Percentiles rank a stretch among this genome's conserved stretches.
phyloP scores from a whole-genome alignment of 2,797 vertebrate species.

The Chanos chanos region DNA sequence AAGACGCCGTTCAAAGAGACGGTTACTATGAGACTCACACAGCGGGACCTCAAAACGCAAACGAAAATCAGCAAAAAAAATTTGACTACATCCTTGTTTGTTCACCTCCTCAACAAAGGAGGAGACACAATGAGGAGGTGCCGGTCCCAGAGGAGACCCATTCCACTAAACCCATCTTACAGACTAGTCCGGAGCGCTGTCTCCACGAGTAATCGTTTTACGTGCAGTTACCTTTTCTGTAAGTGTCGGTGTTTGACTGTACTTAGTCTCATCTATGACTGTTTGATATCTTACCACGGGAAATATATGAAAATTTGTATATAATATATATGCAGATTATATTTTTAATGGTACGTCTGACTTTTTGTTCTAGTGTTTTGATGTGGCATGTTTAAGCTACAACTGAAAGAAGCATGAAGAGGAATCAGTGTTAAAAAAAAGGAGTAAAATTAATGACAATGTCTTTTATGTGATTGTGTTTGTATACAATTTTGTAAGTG shows the following conservation, averaged over 20 bases:
- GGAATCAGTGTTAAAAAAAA: constrained; percentile 39
- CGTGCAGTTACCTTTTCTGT: constrained; percentile 45
- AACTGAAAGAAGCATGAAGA: constrained; percentile 64
- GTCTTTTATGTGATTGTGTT: constrained; percentile 62
- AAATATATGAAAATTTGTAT: constrained; percentile 77
- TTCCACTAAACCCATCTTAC: constrained; percentile 61
- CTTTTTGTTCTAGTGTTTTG: constrained; percentile 71
- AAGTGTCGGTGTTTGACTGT: constrained; percentile 55
- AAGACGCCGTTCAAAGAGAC: constrained; percentile 83
- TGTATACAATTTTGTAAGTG: constrained; percentile 71
- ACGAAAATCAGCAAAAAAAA: constrained; percentile 89
- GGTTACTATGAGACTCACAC: constrained; percentile 85
- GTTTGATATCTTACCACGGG: constrained; percentile 72
- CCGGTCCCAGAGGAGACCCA: constrained; percentile 84
- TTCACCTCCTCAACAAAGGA: constrained; percentile 82
- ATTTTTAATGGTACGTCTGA: constrained; percentile 75
- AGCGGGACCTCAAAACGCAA: constrained; percentile 86
- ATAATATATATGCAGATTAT: constrained; percentile 79
- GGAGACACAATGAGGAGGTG: constrained; percentile 87
- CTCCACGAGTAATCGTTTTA: constrained; percentile 1
- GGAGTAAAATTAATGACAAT: constrained; percentile 18
- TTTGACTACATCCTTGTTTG: constrained; percentile 89
- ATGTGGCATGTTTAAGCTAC: constrained; percentile 67
- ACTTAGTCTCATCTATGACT: constrained; percentile 64
- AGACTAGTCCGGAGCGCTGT: constrained; percentile 9